These are phyloP conservation scores for Archocentrus centrarchus DNA, from an alignment of 2,113 vertebrate species.

Conservation along the genomic window DNA sequence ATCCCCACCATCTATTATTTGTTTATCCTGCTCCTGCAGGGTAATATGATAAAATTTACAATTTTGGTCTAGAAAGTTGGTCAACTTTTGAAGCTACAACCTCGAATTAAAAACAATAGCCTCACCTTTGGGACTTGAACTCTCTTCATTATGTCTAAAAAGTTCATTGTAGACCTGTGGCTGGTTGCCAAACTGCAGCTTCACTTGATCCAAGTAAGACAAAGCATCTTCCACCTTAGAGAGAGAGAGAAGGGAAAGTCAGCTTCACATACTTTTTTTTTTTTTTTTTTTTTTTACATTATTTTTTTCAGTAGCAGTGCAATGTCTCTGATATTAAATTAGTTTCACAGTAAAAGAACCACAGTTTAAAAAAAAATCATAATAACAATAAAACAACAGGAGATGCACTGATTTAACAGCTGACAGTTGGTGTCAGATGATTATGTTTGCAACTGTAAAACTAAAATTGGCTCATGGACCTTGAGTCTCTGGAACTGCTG, in stretches of 20 bases:
- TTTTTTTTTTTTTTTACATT: background rate
- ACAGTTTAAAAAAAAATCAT: no score
- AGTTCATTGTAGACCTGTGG: conserved; percentile 99
- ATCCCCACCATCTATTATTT: background rate
- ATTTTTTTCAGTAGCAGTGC: background rate
- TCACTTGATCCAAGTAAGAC: conserved; percentile 98
- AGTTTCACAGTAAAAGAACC: background rate
- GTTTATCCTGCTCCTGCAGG: background rate
- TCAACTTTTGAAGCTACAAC: background rate
- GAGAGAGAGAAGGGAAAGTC: background rate
- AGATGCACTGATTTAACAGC: no score
- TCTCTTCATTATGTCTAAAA: conserved; percentile 99
- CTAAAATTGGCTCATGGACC: conserved; percentile 73
- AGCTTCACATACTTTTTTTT: background rate
- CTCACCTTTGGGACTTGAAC: conserved; percentile 98
- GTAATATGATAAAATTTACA: background rate
- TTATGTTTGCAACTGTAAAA: background rate
- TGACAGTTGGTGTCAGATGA: no score
- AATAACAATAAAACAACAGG: no score
- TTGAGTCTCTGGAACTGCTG: conserved; percentile 99
- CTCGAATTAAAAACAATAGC: background rate
- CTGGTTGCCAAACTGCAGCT: conserved; percentile 98
- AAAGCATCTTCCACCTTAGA: conserved; percentile 95
- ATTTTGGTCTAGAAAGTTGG: background rate
- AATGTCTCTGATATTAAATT: background rate